phyloP scores from a whole-genome alignment of 2,888 invertebrate species.

The Clusia tigrina region DNA sequence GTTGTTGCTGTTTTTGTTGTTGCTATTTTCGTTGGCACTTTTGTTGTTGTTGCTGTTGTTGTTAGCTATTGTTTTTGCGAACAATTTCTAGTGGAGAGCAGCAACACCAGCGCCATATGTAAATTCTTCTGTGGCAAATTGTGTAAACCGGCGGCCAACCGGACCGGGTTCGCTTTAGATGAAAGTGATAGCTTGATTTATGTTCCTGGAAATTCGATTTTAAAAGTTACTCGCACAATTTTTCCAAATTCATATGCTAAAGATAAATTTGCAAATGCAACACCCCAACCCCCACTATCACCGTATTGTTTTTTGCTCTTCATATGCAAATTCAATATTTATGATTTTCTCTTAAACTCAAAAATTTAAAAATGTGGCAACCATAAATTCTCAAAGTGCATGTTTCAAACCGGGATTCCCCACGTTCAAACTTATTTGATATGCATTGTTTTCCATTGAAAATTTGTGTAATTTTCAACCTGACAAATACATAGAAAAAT shows the following conservation, averaged over 20 bases:
- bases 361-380: no score
- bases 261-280: slow-evolving; percentile 29
- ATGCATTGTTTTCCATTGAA: no score
- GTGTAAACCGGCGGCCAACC: not conserved
- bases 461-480: no score
- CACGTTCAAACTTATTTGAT: no score
- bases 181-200: slow-evolving; percentile 36
- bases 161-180: slow-evolving; percentile 14
- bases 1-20: not conserved
- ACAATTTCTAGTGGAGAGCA: not conserved
- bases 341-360: no score
- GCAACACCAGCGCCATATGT: not conserved
- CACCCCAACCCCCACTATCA: no score
- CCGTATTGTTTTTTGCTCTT: slow-evolving; percentile 21
- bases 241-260: not conserved
- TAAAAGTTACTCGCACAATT: not conserved
- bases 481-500: no score
- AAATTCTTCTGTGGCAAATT: not conserved
- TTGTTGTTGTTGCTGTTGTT: no score
- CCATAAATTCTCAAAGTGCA: no score
- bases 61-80: no score
- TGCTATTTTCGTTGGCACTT: not conserved
- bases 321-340: no score
- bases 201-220: slow-evolving; percentile 12
- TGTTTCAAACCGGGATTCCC: no score